Percentiles rank a stretch among this genome's conserved stretches.
Conservation (phyloP, 1,140 invertebrate species). For the Euura lappo region DNA sequence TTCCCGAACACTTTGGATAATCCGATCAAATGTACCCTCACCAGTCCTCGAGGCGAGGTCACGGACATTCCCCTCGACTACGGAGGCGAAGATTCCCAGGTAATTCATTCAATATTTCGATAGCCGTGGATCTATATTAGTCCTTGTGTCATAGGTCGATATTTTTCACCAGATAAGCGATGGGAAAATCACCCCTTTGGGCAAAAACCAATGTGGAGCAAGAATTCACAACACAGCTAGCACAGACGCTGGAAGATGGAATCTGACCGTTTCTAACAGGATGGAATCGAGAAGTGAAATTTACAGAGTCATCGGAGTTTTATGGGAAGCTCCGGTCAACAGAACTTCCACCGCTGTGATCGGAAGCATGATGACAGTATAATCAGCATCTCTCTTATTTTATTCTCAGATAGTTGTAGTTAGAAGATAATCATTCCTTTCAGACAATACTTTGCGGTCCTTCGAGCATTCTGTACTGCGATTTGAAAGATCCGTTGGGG, state of each 20-base stretch:
- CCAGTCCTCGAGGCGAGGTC: not conserved
- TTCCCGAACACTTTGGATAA: not conserved
- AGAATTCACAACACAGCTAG: not conserved
- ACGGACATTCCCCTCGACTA: not conserved
- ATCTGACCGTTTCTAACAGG: not conserved
- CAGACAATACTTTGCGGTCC: not conserved
- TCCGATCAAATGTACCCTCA: not conserved
- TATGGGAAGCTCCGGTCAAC: not conserved
- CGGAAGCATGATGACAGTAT: not conserved
- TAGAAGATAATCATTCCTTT: not conserved
- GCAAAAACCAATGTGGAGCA: not conserved
- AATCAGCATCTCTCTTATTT: not conserved
- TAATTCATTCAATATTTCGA: not conserved
- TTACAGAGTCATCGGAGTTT: not conserved
- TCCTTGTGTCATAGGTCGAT: no score
- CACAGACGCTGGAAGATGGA: not conserved
- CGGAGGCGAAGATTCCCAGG: not conserved
- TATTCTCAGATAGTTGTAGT: not conserved
- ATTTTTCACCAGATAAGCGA: not conserved
- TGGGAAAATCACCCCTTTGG: not conserved
- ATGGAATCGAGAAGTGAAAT: not conserved
- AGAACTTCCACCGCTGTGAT: not conserved
- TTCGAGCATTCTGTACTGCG: not conserved
- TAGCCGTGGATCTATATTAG: no score
- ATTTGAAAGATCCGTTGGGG: not conserved